phyloP scores from a whole-genome alignment of 2,888 invertebrate species.

The Anodontia alba region DNA sequence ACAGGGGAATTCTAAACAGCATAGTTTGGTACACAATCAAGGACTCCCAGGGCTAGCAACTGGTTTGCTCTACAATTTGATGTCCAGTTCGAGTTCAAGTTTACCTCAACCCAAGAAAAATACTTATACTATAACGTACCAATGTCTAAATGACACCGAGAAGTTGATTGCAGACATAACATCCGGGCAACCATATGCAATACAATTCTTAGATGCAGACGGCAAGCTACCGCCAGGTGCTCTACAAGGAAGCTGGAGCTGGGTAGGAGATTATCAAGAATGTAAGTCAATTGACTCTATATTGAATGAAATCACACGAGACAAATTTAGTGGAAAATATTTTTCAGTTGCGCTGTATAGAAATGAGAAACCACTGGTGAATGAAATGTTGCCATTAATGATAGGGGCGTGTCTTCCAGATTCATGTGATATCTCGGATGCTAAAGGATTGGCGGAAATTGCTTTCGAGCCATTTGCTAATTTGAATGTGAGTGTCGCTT shows the following conservation, averaged over 20 bases:
- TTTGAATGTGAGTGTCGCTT: conserved; percentile 1
- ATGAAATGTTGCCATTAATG: not conserved
- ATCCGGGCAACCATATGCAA: conserved; percentile 15
- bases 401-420: conserved; percentile 48
- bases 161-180: conserved; percentile 25
- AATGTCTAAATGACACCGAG: conserved; percentile 44
- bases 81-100: not conserved
- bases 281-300: conserved; percentile 30
- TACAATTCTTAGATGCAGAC: conserved; percentile 38
- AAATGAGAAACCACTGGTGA: not conserved
- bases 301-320: conserved; percentile 10
- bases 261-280: conserved; percentile 47
- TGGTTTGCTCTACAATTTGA: not conserved
- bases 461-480: conserved; percentile 3
- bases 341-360: conserved; percentile 23
- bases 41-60: not conserved
- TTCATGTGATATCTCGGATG: conserved; percentile 31
- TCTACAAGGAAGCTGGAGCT: conserved; percentile 30
- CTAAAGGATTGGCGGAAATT: not conserved
- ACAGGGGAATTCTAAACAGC: not conserved
- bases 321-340: conserved; percentile 39
- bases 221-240: conserved; percentile 38
- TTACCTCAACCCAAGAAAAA: not conserved
- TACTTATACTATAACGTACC: not conserved
- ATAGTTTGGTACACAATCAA: not conserved